Conservation (phyloP, 2,888 invertebrate species). For the Willowsia nigromaculata region DNA sequence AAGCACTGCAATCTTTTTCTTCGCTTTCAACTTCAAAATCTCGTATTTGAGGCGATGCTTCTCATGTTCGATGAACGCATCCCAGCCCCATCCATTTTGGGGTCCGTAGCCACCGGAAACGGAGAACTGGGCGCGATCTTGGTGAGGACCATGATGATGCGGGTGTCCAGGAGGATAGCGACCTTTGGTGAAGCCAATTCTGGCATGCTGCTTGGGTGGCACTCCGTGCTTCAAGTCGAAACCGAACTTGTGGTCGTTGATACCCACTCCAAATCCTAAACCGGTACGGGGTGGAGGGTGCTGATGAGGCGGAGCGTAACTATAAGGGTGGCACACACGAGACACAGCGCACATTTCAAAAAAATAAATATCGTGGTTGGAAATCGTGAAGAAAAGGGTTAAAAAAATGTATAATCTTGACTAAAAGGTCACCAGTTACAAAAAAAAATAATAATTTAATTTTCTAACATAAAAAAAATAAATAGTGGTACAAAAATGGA, state of each 20-base stretch:
- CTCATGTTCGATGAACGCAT: constrained; percentile 77
- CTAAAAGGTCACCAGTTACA: constrained; percentile 33
- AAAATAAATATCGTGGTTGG: background rate
- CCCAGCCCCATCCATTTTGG: constrained; percentile 71
- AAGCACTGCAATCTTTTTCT: constrained; percentile 78
- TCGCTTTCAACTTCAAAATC: constrained; percentile 78
- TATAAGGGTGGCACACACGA: constrained; percentile 9
- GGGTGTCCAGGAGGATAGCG: too few relatives aligned
- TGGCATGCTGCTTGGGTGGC: constrained; percentile 35
- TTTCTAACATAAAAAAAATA: constrained; percentile 24
- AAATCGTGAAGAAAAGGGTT: background rate
- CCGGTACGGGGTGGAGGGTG: constrained; percentile 38
- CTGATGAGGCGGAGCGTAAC: background rate
- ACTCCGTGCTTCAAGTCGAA: constrained; percentile 36
- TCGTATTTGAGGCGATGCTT: constrained; percentile 78
- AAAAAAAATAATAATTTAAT: background rate
- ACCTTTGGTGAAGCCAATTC: constrained; percentile 39
- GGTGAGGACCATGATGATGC: constrained; percentile 1
- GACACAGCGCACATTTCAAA: constrained; percentile 19
- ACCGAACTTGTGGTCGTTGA: constrained; percentile 27
- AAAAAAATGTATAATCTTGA: background rate
- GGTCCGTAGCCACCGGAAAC: constrained; percentile 54
- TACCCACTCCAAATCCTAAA: constrained; percentile 31
- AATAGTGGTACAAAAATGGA: background rate
- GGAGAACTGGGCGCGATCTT: constrained; percentile 21